Evolutionary conservation across 1,140 invertebrate genomes (phyloP).

Genomic region (Tribolium castaneum): DNA sequence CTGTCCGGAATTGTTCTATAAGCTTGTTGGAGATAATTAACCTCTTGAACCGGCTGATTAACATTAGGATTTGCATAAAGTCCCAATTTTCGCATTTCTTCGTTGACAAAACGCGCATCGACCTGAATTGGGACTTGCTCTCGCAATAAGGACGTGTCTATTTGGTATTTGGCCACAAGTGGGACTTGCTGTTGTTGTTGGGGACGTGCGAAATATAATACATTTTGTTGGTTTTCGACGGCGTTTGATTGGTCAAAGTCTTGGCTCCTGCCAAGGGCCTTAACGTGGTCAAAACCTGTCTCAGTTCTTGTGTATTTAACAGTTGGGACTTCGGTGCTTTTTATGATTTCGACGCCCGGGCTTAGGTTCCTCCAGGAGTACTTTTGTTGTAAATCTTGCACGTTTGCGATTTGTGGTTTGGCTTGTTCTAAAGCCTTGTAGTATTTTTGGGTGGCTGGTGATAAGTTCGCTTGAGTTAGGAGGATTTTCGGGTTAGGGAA

Average conservation of each 20-base stretch:
- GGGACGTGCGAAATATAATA: background rate
- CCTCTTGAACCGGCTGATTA: conserved; percentile 1
- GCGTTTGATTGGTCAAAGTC: conserved; percentile 54
- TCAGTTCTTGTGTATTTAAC: conserved; percentile 23
- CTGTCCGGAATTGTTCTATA: conserved; percentile 9
- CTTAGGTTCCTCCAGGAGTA: conserved; percentile 53
- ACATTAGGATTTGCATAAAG: background rate
- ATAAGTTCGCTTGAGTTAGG: conserved; percentile 37
- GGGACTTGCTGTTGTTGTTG: background rate
- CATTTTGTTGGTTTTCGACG: conserved; percentile 38
- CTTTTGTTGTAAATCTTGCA: conserved; percentile 23
- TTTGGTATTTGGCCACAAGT: conserved; percentile 32
- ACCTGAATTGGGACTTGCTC: conserved; percentile 49
- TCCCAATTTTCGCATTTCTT: conserved; percentile 5
- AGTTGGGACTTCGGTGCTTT: conserved; percentile 47
- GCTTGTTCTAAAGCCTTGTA: conserved; percentile 38
- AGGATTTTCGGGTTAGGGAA: background rate
- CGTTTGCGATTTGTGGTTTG: conserved; percentile 14
- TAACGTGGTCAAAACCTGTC: conserved; percentile 51
- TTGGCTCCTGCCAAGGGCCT: conserved; percentile 52
- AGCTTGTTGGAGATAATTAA: background rate
- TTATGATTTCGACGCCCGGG: conserved; percentile 54
- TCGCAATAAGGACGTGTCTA: conserved; percentile 46
- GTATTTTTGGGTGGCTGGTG: conserved; percentile 44
- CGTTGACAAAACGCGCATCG: no score